A percentile compares a stretch with the other conserved stretches of the same genome.
These are phyloP conservation scores for Cercopithecus mona DNA, from an alignment of 2,113 vertebrate species.

Conservation along the genomic window DNA sequence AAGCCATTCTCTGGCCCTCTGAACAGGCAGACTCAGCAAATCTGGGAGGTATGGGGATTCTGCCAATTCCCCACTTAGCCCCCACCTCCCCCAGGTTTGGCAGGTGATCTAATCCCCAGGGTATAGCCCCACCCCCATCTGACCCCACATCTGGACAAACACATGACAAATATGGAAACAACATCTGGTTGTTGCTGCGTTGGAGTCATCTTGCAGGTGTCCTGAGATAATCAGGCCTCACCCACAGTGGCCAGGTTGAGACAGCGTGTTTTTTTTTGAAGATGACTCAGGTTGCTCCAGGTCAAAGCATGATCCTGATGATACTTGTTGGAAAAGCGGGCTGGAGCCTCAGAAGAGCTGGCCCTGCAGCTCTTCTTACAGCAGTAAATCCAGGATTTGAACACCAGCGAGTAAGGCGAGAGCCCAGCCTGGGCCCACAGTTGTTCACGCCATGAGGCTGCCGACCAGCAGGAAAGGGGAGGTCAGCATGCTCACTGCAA, in stretches of 20 bases:
- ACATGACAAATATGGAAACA: constrained; percentile 29
- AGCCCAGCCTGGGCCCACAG: constrained; percentile 91
- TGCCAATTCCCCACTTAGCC: background rate
- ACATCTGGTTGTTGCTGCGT: background rate
- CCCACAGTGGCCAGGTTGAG: background rate
- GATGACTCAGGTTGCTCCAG: constrained; percentile 72
- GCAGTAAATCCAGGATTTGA: constrained; percentile 91
- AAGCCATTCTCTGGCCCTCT: constrained; percentile 9
- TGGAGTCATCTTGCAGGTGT: background rate
- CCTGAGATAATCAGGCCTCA: background rate
- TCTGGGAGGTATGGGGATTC: background rate
- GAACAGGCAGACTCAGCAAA: background rate
- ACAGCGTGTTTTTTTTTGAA: background rate
- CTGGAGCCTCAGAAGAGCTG: constrained; percentile 93
- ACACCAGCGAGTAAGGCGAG: constrained; percentile 87
- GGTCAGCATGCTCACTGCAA: constrained; percentile 90
- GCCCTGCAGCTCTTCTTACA: constrained; percentile 90
- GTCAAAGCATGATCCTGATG: constrained; percentile 79
- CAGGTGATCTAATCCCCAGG: background rate
- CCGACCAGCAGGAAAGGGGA: constrained; percentile 93
- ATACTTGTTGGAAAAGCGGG: constrained; percentile 90
- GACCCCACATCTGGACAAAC: constrained; percentile 37
- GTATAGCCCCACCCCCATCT: background rate
- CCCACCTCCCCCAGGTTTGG: background rate
- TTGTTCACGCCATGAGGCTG: constrained; percentile 95